phyloP scores from a whole-genome alignment of 2,888 invertebrate genomes.

The Clunio marinus region DNA sequence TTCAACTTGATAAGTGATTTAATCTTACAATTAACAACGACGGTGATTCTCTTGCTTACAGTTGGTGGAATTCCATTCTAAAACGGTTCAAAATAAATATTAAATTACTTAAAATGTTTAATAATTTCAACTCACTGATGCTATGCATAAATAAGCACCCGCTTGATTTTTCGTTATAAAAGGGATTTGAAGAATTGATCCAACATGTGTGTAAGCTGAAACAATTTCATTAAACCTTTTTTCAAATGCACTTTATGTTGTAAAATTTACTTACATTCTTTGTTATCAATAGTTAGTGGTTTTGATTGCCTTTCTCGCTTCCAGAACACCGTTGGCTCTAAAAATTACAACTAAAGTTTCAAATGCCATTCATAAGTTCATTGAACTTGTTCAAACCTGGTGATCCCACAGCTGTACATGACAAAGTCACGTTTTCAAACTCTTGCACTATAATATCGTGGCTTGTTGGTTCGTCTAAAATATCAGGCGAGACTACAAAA shows the following conservation, averaged over 20 bases:
- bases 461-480: conserved; percentile 79
- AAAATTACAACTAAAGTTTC: background rate
- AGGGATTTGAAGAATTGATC: conserved; percentile 39
- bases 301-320: conserved; percentile 69
- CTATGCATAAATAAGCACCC: conserved; percentile 42
- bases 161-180: conserved; percentile 23
- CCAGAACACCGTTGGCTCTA: conserved; percentile 78
- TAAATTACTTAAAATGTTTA: background rate
- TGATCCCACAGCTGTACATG: conserved; percentile 84
- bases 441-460: conserved; percentile 81
- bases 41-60: conserved; percentile 49
- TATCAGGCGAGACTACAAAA: conserved; percentile 63
- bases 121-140: conserved; percentile 5
- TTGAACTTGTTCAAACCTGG: conserved; percentile 53
- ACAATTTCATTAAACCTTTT: background rate
- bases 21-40: conserved; percentile 49
- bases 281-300: conserved; percentile 47
- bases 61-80: conserved; percentile 51
- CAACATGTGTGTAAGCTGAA: conserved; percentile 46
- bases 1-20: background rate
- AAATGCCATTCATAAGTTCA: background rate
- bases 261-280: conserved; percentile 39
- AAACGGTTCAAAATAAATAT: background rate
- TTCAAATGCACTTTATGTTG: background rate
- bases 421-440: conserved; percentile 78